Percentiles rank a stretch among this genome's conserved stretches.
phyloP scores from a whole-genome alignment of 1,140 invertebrate species.

The Saccostrea glomerata region DNA sequence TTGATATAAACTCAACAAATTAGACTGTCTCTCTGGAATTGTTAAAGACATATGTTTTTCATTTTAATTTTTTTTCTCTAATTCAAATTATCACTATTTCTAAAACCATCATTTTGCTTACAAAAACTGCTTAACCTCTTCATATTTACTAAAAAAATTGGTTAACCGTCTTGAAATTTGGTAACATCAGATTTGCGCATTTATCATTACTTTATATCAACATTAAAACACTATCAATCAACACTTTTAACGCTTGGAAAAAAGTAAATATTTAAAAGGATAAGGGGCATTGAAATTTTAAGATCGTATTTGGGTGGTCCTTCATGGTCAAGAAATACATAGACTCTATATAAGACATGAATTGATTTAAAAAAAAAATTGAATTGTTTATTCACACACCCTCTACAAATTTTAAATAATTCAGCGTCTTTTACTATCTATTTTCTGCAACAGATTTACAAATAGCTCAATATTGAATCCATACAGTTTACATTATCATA shows the following conservation, averaged over 20 bases:
- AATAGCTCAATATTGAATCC: too few relatives aligned
- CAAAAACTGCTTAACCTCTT: neutral
- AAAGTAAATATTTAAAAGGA: conserved; percentile 12
- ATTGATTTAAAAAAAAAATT: neutral
- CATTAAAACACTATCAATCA: conserved; percentile 2
- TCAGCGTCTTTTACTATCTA: too few relatives aligned
- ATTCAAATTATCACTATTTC: too few relatives aligned
- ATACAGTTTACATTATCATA: too few relatives aligned
- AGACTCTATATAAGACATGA: neutral
- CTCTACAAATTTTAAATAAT: neutral
- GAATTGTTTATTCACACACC: neutral
- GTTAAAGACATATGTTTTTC: too few relatives aligned
- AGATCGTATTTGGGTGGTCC: conserved; percentile 23
- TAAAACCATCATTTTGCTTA: neutral
- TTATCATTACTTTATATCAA: neutral
- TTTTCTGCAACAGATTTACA: too few relatives aligned
- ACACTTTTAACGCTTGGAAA: conserved; percentile 20
- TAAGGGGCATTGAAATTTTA: neutral
- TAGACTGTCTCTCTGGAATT: too few relatives aligned
- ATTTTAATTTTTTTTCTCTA: too few relatives aligned
- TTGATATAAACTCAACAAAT: too few relatives aligned
- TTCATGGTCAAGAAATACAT: neutral
- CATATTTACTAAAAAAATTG: neutral
- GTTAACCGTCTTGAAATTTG: neutral
- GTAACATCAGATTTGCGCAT: neutral